Conservation (phyloP, 2,113 vertebrate species). For the Peromyscus polionotus region DNA sequence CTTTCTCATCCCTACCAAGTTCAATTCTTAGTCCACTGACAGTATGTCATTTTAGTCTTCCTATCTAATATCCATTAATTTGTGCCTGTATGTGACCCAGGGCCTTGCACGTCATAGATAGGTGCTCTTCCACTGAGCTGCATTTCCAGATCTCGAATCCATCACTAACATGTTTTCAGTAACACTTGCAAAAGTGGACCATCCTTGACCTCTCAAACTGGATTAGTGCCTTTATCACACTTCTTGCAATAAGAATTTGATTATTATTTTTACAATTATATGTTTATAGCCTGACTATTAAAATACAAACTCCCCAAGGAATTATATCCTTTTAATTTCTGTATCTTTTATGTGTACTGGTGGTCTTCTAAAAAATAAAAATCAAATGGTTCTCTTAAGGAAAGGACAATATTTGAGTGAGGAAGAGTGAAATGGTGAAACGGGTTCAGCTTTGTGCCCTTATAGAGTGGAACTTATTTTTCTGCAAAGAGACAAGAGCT, state of each 20-base stretch:
- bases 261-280: not conserved
- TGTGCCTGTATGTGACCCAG: too few species aligned
- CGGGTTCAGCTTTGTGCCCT: conserved; percentile 38
- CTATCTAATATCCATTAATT: not conserved
- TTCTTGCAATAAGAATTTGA: not conserved
- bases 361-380: not conserved
- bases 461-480: conserved; percentile 48
- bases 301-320: conserved; percentile 46
- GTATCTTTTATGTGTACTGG: not conserved
- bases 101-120: not conserved
- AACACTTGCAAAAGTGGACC: not conserved
- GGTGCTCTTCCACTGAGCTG: not conserved
- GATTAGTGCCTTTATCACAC: not conserved
- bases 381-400: not conserved
- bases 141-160: too few species aligned
- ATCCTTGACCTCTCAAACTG: not conserved
- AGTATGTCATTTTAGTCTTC: not conserved
- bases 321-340: conserved; percentile 10
- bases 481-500: conserved; percentile 68
- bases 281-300: not conserved
- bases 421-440: conserved; percentile 28
- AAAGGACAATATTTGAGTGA: conserved; percentile 14
- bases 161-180: not conserved
- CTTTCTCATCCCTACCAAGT: not conserved
- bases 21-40: not conserved